Evolutionary conservation across 2,113 vertebrate species (phyloP).

Genomic region (Vulpes vulpes): DNA sequence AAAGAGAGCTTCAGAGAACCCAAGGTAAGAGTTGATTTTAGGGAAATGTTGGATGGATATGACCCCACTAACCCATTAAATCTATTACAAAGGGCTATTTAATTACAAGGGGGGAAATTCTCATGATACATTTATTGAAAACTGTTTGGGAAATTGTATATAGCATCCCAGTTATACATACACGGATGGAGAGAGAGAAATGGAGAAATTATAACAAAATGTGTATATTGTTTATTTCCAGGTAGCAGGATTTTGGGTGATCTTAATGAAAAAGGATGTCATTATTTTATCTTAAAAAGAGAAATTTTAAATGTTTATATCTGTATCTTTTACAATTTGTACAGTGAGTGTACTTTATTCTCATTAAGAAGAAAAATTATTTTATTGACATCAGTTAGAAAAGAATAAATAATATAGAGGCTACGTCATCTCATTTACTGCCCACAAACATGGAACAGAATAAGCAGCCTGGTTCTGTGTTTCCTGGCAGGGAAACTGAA

Average conservation of each 20-base stretch:
- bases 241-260: background rate
- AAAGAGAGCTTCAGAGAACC: background rate
- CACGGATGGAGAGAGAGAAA: background rate
- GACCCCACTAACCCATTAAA: background rate
- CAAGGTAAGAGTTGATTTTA: background rate
- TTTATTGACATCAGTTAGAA: background rate
- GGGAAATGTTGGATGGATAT: background rate
- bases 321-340: background rate
- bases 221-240: slow-evolving; percentile 8
- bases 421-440: background rate
- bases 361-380: background rate
- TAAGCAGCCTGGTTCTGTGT: background rate
- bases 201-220: background rate
- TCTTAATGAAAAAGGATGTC: background rate
- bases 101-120: background rate
- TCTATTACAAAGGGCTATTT: background rate
- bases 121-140: background rate
- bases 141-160: background rate
- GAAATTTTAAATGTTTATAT: background rate
- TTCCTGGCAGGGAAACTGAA: background rate
- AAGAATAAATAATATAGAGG: background rate
- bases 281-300: background rate
- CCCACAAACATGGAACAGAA: background rate
- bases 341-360: background rate
- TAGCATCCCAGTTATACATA: background rate